Base-by-base conservation (phyloP, 2,797 vertebrate genomes). In the Vireo griseus region DNA sequence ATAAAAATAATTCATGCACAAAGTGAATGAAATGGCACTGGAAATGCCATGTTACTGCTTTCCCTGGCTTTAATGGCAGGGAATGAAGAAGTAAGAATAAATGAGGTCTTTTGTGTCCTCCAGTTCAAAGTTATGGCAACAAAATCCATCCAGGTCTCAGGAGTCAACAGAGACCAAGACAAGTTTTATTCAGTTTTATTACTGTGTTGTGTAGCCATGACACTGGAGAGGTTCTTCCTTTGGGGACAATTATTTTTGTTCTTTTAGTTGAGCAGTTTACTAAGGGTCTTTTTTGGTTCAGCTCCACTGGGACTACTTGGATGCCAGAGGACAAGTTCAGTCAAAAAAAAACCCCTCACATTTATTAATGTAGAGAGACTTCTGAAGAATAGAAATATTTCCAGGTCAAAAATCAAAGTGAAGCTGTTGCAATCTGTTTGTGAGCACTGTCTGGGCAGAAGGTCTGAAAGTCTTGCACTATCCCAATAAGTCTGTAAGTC, bases 61-160 rank as follows among this genome's bases (percentile, higher is more conserved):
- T 96, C 97, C 92, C 90, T 96, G 95, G 57, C 40, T 96, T 96
- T 96, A 96, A 97, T 90, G 76, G 47, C 69, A 63, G 72, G 69
- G 81, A 88, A 74, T 0, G 86, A 89, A 95, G 82, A 79, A 81
- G 66, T 77, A 90, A 88, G 92, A 93, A 92, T 82, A 92, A 82
- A 84, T 66, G 52, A 92, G 72, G 87, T 76, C 80, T 92, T 96
- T 95, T 89, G 95, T 92, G 92, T 92, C 92, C 54, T 82, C 71
- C 61, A 84, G 87, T 94, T 96, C 93, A 95, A 96, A 95, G 94
- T 20, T 65, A 88, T 39, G 78, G 91, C 80, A 94, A 69, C 55
- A 83, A 91, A 67, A 78, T 85, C 69, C 71, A 81, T 68, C 63
- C 74, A 52, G 69, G 82, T 95, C 94, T 92, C 87, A 65, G 67